Base-by-base conservation (phyloP, 2,113 vertebrate genomes). In the Andinoacara biseriatus region DNA sequence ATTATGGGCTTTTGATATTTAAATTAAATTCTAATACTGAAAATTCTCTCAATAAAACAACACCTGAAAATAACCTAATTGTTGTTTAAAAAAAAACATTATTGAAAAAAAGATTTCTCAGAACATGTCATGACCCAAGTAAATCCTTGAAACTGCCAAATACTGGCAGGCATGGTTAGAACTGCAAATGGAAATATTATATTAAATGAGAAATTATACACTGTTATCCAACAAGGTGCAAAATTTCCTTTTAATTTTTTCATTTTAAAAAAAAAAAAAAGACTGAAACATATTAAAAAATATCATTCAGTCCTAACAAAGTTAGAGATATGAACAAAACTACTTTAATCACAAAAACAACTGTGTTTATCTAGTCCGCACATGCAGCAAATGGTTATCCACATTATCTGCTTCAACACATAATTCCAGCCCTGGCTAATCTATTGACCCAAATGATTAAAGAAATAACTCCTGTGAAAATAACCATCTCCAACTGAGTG, bases 401-500 rank as follows among this genome's bases (percentile, higher is more conserved):
- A 29, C 77, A 35, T 56, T 82, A 78, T 82, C 86, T 91, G 76
- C 86, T 58, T 26, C 76, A 82, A 82, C 83, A 84, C 82, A 80
- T 87, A 79, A 91, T 89, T 91, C 87, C 86, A 86, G 84, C 76
- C 69, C 38, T 20, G 81, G 77, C 58, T 90, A 81, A 92, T 90
- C 91, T 91, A 88, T 84, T 78, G 77, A 88, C 80, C 35, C 1
- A 86, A 88, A 80, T 65, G 72, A 91, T 86, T 86, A 90, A 83
- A 89, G 90, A 92, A 90, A 87, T 58, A 83, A 87, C 65, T 82
- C 82, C 86, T 87, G 90, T 77, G 88, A 89, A 91, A 93, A 90
- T 88, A 88, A 86, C 77, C 79, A 87, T 90, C 91, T 91, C 86
- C 87, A 74, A 81, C 77, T 57, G 84, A 80, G 88, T 85, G 91